A percentile compares a stretch with the other conserved stretches of the same genome.
phyloP scores from a whole-genome alignment of 2,888 invertebrate species.

The Apotomis betuletana region DNA sequence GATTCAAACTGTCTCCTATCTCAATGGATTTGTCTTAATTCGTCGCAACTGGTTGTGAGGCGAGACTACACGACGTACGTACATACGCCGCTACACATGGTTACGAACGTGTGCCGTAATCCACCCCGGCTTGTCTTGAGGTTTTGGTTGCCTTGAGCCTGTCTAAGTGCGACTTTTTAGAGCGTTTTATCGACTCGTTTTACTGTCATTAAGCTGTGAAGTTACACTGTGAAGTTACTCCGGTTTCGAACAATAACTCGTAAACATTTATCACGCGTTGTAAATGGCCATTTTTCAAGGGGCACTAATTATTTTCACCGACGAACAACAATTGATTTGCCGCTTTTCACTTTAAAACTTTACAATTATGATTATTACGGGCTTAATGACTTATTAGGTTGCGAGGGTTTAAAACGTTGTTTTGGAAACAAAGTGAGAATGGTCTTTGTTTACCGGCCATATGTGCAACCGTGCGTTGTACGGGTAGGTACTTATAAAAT shows the following conservation, averaged over 20 bases:
- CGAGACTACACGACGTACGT: too few species aligned
- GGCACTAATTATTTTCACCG: conserved; percentile 80
- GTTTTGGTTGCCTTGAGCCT: too few species aligned
- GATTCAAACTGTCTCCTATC: too few species aligned
- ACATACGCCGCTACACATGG: too few species aligned
- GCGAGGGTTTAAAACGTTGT: conserved; percentile 16
- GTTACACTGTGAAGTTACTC: conserved; percentile 46
- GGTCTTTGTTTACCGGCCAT: conserved; percentile 12
- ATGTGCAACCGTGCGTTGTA: conserved; percentile 5
- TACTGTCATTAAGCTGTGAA: too few species aligned
- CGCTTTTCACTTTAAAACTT: conserved; percentile 58
- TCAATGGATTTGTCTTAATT: too few species aligned
- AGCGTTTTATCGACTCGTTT: too few species aligned
- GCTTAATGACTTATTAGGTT: conserved; percentile 39
- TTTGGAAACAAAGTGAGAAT: conserved; percentile 32
- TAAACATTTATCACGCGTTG: conserved; percentile 81
- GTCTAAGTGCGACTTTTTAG: too few species aligned
- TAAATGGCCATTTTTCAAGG: conserved; percentile 79
- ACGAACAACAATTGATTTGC: conserved; percentile 72
- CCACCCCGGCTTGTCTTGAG: too few species aligned
- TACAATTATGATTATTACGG: conserved; percentile 41
- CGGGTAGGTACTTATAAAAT: too few species aligned
- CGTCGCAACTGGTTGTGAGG: too few species aligned
- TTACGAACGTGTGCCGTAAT: too few species aligned
- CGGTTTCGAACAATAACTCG: conserved; percentile 77